These are phyloP conservation scores for Platerodrilus igneus DNA, from an alignment of 2,888 invertebrate genomes.

Conservation along the genomic window DNA sequence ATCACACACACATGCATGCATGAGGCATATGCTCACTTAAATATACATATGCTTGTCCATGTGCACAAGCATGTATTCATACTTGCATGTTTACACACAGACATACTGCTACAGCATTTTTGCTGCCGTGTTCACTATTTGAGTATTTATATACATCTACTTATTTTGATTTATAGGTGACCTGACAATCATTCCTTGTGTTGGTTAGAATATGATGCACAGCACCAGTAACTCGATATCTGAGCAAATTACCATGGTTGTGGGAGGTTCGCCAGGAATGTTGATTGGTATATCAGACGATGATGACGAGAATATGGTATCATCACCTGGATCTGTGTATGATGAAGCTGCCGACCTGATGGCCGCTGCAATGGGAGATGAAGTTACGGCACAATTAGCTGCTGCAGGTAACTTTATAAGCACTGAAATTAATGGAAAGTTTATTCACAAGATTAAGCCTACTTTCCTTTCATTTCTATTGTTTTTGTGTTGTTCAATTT, in stretches of 20 bases:
- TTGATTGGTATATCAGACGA: conserved; percentile 58
- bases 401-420: conserved; percentile 72
- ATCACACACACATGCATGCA: too few species aligned
- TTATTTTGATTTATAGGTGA: conserved; percentile 24
- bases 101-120: too few species aligned
- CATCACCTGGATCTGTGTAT: conserved; percentile 71
- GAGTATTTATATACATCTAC: background rate
- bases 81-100: too few species aligned
- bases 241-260: conserved; percentile 68
- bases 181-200: conserved; percentile 37
- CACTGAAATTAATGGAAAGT: too few species aligned
- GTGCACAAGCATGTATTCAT: too few species aligned
- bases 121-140: too few species aligned
- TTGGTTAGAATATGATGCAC: conserved; percentile 47
- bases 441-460: conserved; percentile 4
- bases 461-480: too few species aligned
- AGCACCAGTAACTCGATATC: conserved; percentile 42
- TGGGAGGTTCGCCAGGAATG: conserved; percentile 45
- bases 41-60: too few species aligned
- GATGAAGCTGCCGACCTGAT: conserved; percentile 81
- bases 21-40: too few species aligned
- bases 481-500: too few species aligned
- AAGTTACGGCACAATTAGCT: conserved; percentile 92
- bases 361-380: conserved; percentile 82
- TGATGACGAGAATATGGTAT: conserved; percentile 80